Percentiles rank a stretch among this genome's conserved stretches.
Evolutionary conservation across 2,113 vertebrate genomes (phyloP).

Genomic region (Corythoichthys haematopterus): DNA sequence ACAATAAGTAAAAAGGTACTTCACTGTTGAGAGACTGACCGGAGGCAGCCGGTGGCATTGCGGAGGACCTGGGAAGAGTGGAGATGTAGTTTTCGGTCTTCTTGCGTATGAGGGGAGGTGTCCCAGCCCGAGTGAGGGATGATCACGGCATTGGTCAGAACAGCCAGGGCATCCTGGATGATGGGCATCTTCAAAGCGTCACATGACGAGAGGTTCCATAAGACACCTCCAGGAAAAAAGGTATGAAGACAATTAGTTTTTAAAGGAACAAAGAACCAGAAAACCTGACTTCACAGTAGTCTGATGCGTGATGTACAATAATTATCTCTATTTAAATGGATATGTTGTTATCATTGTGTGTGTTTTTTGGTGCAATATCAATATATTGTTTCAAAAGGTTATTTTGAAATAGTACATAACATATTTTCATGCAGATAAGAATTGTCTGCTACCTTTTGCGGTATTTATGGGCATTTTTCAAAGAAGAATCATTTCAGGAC

Average conservation of each 20-base stretch:
- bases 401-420: too few relatives aligned
- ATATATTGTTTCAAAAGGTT: too few relatives aligned
- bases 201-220: conserved; percentile 97
- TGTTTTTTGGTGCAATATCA: too few relatives aligned
- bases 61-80: conserved; percentile 98
- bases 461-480: too few relatives aligned
- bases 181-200: conserved; percentile 99
- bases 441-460: too few relatives aligned
- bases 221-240: conserved; percentile 77
- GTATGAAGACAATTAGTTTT: background rate
- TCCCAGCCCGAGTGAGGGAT: conserved; percentile 98
- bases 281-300: too few relatives aligned
- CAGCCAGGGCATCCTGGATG: conserved; percentile 95
- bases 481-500: too few relatives aligned
- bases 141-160: conserved; percentile 95
- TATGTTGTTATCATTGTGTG: too few relatives aligned
- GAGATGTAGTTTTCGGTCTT: conserved; percentile 92
- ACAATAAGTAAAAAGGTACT: background rate
- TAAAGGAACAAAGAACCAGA: background rate
- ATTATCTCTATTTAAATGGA: too few relatives aligned
- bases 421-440: background rate
- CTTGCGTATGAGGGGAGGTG: conserved; percentile 85
- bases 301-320: too few relatives aligned
- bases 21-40: conserved; percentile 70
- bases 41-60: conserved; percentile 96